Conservation (phyloP, 1,140 invertebrate genomes). For the Sycophila sp. region DNA sequence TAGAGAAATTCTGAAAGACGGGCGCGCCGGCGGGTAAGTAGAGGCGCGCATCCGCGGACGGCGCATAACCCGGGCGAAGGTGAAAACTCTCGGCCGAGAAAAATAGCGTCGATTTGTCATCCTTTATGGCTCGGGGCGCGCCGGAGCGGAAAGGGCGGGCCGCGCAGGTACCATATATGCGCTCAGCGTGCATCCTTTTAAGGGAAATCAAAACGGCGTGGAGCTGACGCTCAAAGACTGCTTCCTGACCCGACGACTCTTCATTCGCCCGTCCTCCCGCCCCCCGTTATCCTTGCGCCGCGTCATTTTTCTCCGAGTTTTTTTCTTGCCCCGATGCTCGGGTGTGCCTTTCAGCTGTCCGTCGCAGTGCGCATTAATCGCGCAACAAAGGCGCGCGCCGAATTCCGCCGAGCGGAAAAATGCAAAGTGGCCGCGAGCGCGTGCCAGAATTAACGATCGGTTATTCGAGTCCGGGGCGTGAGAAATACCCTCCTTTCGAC, state of each 20-base stretch:
- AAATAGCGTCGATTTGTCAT: constrained; percentile 28
- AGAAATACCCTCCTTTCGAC: no score
- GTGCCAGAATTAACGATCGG: background rate
- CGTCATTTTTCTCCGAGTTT: no score
- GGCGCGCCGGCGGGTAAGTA: background rate
- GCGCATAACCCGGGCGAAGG: no score
- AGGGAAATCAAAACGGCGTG: background rate
- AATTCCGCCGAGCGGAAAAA: background rate
- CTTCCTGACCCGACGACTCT: background rate
- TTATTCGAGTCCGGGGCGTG: no score
- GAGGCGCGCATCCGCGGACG: background rate
- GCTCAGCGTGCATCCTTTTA: no score
- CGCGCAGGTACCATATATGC: background rate
- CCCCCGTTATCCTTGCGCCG: background rate
- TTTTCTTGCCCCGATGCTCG: no score
- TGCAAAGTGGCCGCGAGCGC: background rate
- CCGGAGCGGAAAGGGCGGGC: background rate
- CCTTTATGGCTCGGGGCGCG: constrained; percentile 21
- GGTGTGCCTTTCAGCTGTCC: background rate
- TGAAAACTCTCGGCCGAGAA: background rate
- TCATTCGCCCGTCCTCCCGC: background rate
- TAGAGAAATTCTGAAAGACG: background rate
- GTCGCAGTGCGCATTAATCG: no score
- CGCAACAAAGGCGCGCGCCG: no score
- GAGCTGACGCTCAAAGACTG: background rate